Evolutionary conservation across 2,888 invertebrate species (phyloP).

Genomic region (Nemotelus nigrinus): DNA sequence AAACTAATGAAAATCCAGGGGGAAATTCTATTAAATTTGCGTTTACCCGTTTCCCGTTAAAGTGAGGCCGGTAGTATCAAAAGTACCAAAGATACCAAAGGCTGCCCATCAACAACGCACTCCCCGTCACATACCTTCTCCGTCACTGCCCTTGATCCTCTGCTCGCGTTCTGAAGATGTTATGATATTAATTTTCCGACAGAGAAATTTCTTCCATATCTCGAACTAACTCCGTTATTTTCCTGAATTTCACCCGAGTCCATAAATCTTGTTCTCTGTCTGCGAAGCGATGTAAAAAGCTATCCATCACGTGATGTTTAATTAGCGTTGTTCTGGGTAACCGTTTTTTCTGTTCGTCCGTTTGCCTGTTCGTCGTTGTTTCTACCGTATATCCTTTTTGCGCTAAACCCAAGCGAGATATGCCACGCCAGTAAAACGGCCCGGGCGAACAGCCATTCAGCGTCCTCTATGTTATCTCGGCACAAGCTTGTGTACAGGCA

Average conservation of each 20-base stretch:
- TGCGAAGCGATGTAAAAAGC: slow-evolving; percentile 28
- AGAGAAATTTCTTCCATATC: slow-evolving; percentile 32
- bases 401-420: not conserved
- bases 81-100: no score
- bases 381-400: slow-evolving; percentile 1
- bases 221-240: slow-evolving; percentile 17
- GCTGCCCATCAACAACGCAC: not conserved
- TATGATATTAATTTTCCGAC: slow-evolving; percentile 41
- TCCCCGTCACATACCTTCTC: not conserved
- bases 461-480: slow-evolving; percentile 2
- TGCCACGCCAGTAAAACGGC: not conserved
- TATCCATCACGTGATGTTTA: slow-evolving; percentile 44
- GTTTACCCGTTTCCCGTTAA: not conserved
- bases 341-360: slow-evolving; percentile 31
- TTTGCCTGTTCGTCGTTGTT: not conserved
- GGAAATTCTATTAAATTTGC: not conserved
- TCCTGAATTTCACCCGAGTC: slow-evolving; percentile 31
- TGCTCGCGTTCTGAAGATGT: not conserved
- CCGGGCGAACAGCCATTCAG: not conserved
- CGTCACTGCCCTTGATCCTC: not conserved
- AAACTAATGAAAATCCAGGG: slow-evolving; percentile 12
- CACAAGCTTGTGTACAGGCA: slow-evolving; percentile 19
- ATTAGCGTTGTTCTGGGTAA: slow-evolving; percentile 44
- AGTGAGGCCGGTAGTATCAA: no score
- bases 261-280: slow-evolving; percentile 43